These are phyloP conservation scores for Crenuchus spilurus DNA, from an alignment of 2,797 vertebrate species.

Conservation along the genomic window DNA sequence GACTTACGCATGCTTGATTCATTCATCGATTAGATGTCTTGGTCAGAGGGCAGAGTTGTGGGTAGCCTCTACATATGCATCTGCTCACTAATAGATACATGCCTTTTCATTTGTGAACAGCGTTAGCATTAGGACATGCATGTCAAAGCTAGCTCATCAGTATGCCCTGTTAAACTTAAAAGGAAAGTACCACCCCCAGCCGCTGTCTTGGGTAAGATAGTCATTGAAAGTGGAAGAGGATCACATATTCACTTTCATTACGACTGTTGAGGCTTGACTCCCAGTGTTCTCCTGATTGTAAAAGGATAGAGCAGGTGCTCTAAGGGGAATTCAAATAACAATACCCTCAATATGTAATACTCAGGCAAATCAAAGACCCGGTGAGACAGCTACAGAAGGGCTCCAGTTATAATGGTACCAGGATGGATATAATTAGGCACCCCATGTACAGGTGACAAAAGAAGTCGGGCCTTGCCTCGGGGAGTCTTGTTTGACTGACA, in stretches of 20 bases:
- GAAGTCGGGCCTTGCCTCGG: slow-evolving; percentile 33
- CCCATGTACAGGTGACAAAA: slow-evolving; percentile 37
- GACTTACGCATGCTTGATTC: slow-evolving; percentile 11
- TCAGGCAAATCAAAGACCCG: slow-evolving; percentile 24
- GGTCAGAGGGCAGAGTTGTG: slow-evolving; percentile 5
- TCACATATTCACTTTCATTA: slow-evolving; percentile 1
- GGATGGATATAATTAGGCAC: slow-evolving; percentile 41
- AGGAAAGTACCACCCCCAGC: background rate
- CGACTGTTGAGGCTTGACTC: background rate
- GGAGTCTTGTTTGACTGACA: slow-evolving; percentile 43
- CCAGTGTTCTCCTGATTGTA: slow-evolving; percentile 13
- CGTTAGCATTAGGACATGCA: background rate
- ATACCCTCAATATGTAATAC: slow-evolving; percentile 30
- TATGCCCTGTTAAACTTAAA: background rate
- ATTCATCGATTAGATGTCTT: slow-evolving; percentile 39
- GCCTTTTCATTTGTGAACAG: background rate
- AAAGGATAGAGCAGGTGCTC: slow-evolving; percentile 20
- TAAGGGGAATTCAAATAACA: slow-evolving; percentile 30
- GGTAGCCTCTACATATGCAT: background rate
- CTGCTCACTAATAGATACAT: slow-evolving; percentile 16
- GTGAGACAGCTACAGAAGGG: background rate
- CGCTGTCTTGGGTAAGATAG: background rate
- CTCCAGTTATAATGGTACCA: slow-evolving; percentile 26
- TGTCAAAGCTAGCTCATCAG: slow-evolving; percentile 12
- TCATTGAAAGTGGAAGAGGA: background rate